A percentile compares a stretch with the other conserved stretches of the same genome.
phyloP scores from a whole-genome alignment of 2,888 invertebrate species.

The Notodonta ziczac region DNA sequence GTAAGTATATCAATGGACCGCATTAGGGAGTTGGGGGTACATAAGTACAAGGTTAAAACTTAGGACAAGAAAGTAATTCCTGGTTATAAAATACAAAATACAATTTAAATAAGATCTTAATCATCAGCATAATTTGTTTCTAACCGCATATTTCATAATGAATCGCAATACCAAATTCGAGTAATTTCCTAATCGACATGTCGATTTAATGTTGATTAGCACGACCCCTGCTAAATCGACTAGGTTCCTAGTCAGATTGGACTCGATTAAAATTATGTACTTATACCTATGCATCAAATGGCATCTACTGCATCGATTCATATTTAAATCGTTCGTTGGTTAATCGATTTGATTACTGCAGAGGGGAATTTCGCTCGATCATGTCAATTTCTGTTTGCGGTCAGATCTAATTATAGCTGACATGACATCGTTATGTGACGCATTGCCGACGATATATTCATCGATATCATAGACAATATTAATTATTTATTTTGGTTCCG shows the following conservation, averaged over 20 bases:
- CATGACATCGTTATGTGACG: not conserved
- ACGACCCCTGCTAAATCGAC: conserved; percentile 27
- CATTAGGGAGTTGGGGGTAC: too few species aligned
- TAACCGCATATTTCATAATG: conserved; percentile 19
- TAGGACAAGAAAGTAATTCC: too few species aligned
- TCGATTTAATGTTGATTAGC: conserved; percentile 56
- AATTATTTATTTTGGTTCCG: too few species aligned
- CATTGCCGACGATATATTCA: too few species aligned
- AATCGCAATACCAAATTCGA: conserved; percentile 38
- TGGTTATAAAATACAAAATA: too few species aligned
- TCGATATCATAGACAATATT: too few species aligned
- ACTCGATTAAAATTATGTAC: conserved; percentile 32
- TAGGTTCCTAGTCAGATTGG: conserved; percentile 38
- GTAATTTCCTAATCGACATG: conserved; percentile 46
- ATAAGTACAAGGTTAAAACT: too few species aligned
- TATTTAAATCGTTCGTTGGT: conserved; percentile 14
- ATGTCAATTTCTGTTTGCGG: not conserved
- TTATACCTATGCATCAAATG: not conserved
- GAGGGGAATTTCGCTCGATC: not conserved
- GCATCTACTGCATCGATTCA: conserved; percentile 10
- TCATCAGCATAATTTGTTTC: not conserved
- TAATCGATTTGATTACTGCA: conserved; percentile 19
- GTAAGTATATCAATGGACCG: too few species aligned
- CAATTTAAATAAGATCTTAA: too few species aligned
- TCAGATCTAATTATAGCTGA: not conserved